phyloP scores from a whole-genome alignment of 2,888 invertebrate genomes.

The Lydus trimaculatus region DNA sequence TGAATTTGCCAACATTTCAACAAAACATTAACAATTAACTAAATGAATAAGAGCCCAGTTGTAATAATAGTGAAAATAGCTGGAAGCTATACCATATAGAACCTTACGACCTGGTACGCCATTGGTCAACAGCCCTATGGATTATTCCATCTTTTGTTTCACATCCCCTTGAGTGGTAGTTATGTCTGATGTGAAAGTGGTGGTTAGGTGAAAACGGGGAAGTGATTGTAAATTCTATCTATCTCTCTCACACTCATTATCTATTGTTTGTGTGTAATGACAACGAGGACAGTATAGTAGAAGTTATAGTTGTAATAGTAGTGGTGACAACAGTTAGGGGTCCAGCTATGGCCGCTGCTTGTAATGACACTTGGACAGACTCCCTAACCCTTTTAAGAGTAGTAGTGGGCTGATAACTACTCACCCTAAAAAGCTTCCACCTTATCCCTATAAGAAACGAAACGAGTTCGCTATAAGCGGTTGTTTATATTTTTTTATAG shows the following conservation, averaged over 20 bases:
- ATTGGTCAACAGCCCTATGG: conserved; percentile 62
- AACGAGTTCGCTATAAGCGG: background rate
- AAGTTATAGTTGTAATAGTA: conserved; percentile 28
- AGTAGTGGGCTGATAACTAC: conserved; percentile 42
- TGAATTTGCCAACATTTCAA: conserved; percentile 32
- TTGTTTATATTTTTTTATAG: background rate
- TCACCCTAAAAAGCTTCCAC: conserved; percentile 38
- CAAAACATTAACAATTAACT: conserved; percentile 41
- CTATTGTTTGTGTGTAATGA: background rate
- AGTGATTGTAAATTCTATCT: background rate
- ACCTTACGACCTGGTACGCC: conserved; percentile 49
- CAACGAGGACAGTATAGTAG: conserved; percentile 17
- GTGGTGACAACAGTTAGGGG: conserved; percentile 45
- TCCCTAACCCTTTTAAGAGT: conserved; percentile 42
- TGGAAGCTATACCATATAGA: conserved; percentile 27
- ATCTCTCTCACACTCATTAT: background rate
- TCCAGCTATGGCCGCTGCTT: conserved; percentile 60
- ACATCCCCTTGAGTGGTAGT: conserved; percentile 46
- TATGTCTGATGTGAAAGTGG: conserved; percentile 33
- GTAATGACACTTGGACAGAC: conserved; percentile 60
- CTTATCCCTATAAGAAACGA: conserved; percentile 3
- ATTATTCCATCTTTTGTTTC: conserved; percentile 63
- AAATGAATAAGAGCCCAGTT: conserved; percentile 36
- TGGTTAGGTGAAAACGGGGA: conserved; percentile 35
- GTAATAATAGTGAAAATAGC: conserved; percentile 24